These are phyloP conservation scores for Mesoligia furuncula DNA, from an alignment of 2,888 invertebrate species.

Conservation along the genomic window DNA sequence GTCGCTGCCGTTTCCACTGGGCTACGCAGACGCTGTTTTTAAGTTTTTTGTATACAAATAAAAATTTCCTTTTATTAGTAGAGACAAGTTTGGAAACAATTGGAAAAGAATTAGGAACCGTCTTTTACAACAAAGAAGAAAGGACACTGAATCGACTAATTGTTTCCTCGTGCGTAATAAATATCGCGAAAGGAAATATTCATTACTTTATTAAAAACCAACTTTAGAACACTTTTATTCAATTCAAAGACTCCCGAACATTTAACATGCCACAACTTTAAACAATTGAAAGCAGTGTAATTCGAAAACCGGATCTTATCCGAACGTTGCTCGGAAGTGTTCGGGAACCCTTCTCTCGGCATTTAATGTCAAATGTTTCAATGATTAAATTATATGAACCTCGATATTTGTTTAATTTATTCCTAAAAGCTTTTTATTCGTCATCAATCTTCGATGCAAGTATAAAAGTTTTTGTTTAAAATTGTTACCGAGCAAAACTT, in stretches of 20 bases:
- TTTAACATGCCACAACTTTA: constrained; percentile 11
- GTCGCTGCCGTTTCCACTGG: background rate
- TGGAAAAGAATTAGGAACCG: background rate
- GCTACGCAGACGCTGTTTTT: background rate
- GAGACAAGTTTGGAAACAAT: background rate
- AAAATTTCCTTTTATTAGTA: background rate
- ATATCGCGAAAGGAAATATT: background rate
- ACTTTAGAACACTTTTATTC: background rate
- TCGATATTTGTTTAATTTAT: constrained; percentile 19
- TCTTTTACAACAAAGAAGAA: background rate
- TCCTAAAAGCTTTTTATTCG: background rate
- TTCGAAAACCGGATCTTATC: constrained; percentile 5
- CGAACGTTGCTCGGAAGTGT: constrained; percentile 21
- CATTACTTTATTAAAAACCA: background rate
- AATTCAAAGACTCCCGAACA: background rate
- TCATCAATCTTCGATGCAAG: constrained; percentile 27
- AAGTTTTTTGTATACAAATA: background rate
- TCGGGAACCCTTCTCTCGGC: constrained; percentile 14
- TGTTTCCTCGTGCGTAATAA: background rate
- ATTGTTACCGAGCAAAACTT: constrained; percentile 31
- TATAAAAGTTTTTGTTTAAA: constrained; percentile 30
- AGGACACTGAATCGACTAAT: background rate
- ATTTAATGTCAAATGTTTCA: constrained; percentile 41
- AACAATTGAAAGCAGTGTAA: constrained; percentile 19
- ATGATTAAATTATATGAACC: constrained; percentile 25